These are phyloP conservation scores for Volucella inanis DNA, from an alignment of 2,888 invertebrate genomes.

Conservation along the genomic window DNA sequence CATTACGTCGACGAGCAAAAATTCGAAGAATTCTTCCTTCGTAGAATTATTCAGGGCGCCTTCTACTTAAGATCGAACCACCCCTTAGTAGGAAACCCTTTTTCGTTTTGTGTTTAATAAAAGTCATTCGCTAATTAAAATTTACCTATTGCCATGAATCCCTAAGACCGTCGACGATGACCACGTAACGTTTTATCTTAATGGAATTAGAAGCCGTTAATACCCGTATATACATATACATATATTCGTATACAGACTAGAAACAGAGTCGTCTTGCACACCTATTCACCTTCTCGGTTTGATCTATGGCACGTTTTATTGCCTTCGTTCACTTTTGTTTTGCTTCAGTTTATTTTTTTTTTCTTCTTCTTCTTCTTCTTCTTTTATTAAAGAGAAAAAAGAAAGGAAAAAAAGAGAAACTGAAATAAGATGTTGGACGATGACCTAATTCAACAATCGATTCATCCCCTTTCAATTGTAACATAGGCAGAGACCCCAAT, in stretches of 20 bases:
- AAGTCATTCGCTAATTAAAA: constrained; percentile 71
- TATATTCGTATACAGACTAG: no score
- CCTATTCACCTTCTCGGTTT: constrained; percentile 10
- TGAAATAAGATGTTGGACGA: constrained; percentile 46
- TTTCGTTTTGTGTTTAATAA: constrained; percentile 41
- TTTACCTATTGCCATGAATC: constrained; percentile 56
- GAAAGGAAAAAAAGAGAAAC: constrained; percentile 17
- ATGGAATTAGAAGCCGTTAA: constrained; percentile 72
- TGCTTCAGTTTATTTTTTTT: constrained; percentile 9
- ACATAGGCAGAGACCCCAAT: not conserved
- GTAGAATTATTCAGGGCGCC: no score
- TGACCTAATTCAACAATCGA: constrained; percentile 58
- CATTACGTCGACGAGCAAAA: no score
- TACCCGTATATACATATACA: not conserved
- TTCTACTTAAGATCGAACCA: not conserved
- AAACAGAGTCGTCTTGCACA: constrained; percentile 33
- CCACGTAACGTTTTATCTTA: constrained; percentile 20
- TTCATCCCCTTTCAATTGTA: constrained; percentile 19
- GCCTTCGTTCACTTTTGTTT: constrained; percentile 42
- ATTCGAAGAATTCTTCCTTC: no score
- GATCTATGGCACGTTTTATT: constrained; percentile 25
- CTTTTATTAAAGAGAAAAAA: not conserved
- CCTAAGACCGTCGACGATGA: constrained; percentile 4
- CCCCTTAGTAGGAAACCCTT: not conserved
- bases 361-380: no score